These are phyloP conservation scores for Leptobrachium leishanense DNA, from an alignment of 2,113 vertebrate genomes.

Conservation along the genomic window DNA sequence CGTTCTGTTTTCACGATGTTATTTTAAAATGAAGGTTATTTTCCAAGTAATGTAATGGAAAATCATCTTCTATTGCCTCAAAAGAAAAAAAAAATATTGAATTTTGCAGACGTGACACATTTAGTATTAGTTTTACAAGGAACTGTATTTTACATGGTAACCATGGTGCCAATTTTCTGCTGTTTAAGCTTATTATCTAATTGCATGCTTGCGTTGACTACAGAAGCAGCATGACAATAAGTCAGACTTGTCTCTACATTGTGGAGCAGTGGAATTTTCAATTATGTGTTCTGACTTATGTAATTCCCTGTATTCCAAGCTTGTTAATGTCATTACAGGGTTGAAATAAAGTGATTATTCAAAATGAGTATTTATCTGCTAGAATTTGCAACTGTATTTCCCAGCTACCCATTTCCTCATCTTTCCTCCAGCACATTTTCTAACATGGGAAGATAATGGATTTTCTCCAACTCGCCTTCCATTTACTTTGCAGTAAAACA, in stretches of 20 bases:
- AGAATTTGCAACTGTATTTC: slow-evolving; percentile 63
- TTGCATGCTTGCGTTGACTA: slow-evolving; percentile 77
- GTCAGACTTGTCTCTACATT: slow-evolving; percentile 67
- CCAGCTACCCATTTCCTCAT: slow-evolving; percentile 59
- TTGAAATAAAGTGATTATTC: slow-evolving; percentile 87
- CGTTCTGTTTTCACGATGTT: slow-evolving; percentile 25
- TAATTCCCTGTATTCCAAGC: slow-evolving; percentile 86
- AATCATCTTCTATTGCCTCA: slow-evolving; percentile 5
- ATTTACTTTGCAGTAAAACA: slow-evolving; percentile 65
- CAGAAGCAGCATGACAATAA: slow-evolving; percentile 71
- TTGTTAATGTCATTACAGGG: slow-evolving; percentile 85
- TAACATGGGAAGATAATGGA: slow-evolving; percentile 45
- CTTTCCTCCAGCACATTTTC: background rate
- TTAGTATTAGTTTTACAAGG: slow-evolving; percentile 61
- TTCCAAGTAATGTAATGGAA: slow-evolving; percentile 28
- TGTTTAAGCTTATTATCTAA: slow-evolving; percentile 94
- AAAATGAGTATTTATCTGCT: slow-evolving; percentile 80
- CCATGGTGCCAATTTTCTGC: slow-evolving; percentile 78
- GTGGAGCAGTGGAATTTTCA: slow-evolving; percentile 77
- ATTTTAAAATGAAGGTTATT: slow-evolving; percentile 33
- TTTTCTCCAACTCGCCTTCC: slow-evolving; percentile 44
- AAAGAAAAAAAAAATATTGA: slow-evolving; percentile 36
- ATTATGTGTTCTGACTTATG: slow-evolving; percentile 85
- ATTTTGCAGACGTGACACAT: slow-evolving; percentile 57
- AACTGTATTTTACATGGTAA: slow-evolving; percentile 61